Percentiles rank a stretch among this genome's conserved stretches.
Conservation (phyloP, 92 coral and sea anemone genomes). For the Paramuricea clavata region DNA sequence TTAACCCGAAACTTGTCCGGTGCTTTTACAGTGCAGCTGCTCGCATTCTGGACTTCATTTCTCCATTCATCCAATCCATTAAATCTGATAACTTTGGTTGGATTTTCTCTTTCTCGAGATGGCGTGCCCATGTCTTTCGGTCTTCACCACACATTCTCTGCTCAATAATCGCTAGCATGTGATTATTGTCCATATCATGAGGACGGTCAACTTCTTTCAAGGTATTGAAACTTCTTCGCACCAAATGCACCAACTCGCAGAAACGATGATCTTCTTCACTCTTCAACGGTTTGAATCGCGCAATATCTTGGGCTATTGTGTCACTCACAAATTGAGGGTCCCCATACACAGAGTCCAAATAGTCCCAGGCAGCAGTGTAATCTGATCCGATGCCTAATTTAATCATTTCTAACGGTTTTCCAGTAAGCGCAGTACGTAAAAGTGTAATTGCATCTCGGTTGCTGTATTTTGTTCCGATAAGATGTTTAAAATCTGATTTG, state of each 20-base stretch:
- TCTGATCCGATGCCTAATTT: conserved; percentile 64
- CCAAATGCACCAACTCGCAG: conserved; percentile 70
- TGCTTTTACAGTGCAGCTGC: background rate
- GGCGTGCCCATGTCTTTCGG: conserved; percentile 62
- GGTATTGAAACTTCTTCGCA: conserved; percentile 38
- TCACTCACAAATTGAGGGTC: conserved; percentile 66
- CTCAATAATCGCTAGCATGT: conserved; percentile 70
- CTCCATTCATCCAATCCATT: background rate
- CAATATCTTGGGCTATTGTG: conserved; percentile 65
- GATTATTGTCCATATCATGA: conserved; percentile 55
- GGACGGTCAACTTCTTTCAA: conserved; percentile 46
- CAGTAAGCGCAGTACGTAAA: conserved; percentile 47
- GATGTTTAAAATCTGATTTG: conserved; percentile 64
- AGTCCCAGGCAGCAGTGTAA: conserved; percentile 69
- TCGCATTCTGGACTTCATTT: conserved; percentile 41
- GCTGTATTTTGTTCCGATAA: conserved; percentile 49
- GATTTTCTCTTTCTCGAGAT: conserved; percentile 20
- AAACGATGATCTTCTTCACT: conserved; percentile 67
- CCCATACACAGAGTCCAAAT: conserved; percentile 69
- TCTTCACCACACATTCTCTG: conserved; percentile 65
- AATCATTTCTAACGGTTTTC: conserved; percentile 58
- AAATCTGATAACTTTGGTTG: conserved; percentile 62
- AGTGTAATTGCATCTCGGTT: conserved; percentile 57
- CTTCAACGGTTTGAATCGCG: conserved; percentile 60
- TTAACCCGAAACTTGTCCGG: background rate